Conservation (phyloP, 2,888 invertebrate genomes). For the Drosophila prostipennis region DNA sequence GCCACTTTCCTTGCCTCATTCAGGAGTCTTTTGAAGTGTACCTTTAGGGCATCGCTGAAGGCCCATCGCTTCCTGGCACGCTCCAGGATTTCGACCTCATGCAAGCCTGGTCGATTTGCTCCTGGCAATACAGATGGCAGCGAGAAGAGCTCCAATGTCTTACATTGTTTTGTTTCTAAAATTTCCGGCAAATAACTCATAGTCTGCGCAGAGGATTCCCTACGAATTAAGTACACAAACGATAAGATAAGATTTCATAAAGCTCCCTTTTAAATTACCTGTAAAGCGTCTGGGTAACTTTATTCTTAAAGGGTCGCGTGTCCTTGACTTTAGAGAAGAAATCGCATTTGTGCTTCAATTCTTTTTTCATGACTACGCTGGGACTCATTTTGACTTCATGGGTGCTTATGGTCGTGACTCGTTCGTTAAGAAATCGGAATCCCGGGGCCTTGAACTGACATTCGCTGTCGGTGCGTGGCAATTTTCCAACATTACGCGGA, state of each 20-base stretch:
- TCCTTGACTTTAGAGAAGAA: constrained; percentile 57
- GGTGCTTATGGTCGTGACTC: constrained; percentile 53
- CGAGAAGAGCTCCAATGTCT: constrained; percentile 73
- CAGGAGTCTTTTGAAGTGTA: constrained; percentile 85
- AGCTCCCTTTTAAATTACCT: constrained; percentile 59
- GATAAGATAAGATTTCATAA: too few relatives aligned
- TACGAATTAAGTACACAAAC: constrained; percentile 29
- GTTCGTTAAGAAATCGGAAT: constrained; percentile 50
- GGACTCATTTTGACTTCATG: constrained; percentile 69
- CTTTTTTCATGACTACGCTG: constrained; percentile 43
- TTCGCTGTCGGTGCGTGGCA: constrained; percentile 65
- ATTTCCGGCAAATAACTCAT: constrained; percentile 80
- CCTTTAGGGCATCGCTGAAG: constrained; percentile 86
- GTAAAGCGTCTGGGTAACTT: constrained; percentile 82
- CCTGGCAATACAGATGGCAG: constrained; percentile 75
- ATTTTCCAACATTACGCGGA: constrained; percentile 47
- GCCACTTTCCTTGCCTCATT: constrained; percentile 85
- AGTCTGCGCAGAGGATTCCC: constrained; percentile 83
- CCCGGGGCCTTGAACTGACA: constrained; percentile 64
- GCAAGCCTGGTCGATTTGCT: constrained; percentile 78
- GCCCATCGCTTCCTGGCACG: constrained; percentile 88
- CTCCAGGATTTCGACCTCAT: constrained; percentile 87
- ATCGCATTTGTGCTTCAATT: constrained; percentile 56
- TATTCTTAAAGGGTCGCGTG: constrained; percentile 60
- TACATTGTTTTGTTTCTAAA: constrained; percentile 44